A percentile compares a stretch with the other conserved stretches of the same genome.
phyloP scores from a whole-genome alignment of 2,888 invertebrate genomes.

The Brachyptera risi region DNA sequence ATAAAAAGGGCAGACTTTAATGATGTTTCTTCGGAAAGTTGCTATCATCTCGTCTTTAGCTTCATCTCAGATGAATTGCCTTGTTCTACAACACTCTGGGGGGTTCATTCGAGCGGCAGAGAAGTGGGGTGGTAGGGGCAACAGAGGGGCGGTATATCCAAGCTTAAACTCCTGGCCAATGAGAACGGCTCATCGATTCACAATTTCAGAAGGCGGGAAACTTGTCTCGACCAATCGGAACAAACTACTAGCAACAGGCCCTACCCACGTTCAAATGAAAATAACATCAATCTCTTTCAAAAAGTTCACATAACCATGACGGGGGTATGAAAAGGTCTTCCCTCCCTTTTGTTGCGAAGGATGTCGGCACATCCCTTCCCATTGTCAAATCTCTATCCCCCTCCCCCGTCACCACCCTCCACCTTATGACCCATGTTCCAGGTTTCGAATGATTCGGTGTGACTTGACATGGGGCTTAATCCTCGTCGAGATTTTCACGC shows the following conservation, averaged over 20 bases:
- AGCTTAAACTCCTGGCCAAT: constrained; percentile 28
- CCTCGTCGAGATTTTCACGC: not conserved
- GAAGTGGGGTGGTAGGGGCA: too few relatives aligned
- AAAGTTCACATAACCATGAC: constrained; percentile 37
- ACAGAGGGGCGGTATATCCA: constrained; percentile 24
- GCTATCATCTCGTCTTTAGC: constrained; percentile 5
- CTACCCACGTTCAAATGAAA: constrained; percentile 45
- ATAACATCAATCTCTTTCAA: constrained; percentile 51
- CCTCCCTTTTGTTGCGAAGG: constrained; percentile 15
- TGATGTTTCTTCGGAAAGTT: constrained; percentile 3
- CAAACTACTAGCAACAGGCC: constrained; percentile 21
- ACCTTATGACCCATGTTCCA: not conserved
- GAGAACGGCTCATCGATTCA: constrained; percentile 14
- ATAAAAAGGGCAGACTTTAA: constrained; percentile 9
- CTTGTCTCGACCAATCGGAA: constrained; percentile 26
- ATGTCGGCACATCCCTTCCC: constrained; percentile 24
- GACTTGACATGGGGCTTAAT: constrained; percentile 8
- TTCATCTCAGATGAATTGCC: constrained; percentile 27
- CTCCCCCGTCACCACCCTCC: not conserved
- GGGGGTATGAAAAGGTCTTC: constrained; percentile 16
- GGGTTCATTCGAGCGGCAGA: too few relatives aligned
- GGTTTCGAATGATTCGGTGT: not conserved
- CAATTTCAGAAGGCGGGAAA: constrained; percentile 29
- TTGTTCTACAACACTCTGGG: constrained; percentile 30
- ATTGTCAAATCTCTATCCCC: constrained; percentile 16